Conservation (phyloP, 2,797 vertebrate genomes). For the Serranus cabrilla region DNA sequence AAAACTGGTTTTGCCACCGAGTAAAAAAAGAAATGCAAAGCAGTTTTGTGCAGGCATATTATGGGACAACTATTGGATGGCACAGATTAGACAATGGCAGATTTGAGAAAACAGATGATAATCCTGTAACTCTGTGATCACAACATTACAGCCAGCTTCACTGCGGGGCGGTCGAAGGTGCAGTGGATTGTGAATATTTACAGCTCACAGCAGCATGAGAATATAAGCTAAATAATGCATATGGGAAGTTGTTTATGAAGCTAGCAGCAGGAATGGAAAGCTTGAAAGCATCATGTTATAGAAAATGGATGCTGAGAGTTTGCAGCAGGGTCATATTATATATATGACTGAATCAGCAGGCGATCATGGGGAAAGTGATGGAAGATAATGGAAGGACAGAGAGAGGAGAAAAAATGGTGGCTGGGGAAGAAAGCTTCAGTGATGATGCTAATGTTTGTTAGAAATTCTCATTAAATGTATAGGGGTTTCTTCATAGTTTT, state of each 20-base stretch:
- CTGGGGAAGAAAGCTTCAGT: neutral
- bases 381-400: too few species aligned
- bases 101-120: constrained; percentile 2
- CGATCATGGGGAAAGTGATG: neutral
- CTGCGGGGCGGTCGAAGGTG: neutral
- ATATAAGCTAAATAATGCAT: constrained; percentile 22
- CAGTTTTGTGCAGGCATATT: constrained; percentile 14
- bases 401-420: neutral
- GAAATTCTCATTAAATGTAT: too few species aligned
- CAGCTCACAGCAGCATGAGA: constrained; percentile 10
- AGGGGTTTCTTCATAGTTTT: neutral
- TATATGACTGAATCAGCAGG: too few species aligned
- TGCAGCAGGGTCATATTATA: neutral
- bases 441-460: too few species aligned
- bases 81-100: constrained; percentile 1
- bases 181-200: neutral
- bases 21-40: neutral
- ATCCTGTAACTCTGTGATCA: neutral
- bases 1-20: neutral
- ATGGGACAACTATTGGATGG: neutral
- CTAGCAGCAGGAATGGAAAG: neutral
- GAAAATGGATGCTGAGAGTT: neutral
- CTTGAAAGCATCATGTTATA: neutral
- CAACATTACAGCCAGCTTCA: neutral
- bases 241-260: neutral